Evolutionary conservation across 1,140 invertebrate species (phyloP), one percentile per base, ranked within the genome.

Genomic region (Drosophila auraria): DNA sequence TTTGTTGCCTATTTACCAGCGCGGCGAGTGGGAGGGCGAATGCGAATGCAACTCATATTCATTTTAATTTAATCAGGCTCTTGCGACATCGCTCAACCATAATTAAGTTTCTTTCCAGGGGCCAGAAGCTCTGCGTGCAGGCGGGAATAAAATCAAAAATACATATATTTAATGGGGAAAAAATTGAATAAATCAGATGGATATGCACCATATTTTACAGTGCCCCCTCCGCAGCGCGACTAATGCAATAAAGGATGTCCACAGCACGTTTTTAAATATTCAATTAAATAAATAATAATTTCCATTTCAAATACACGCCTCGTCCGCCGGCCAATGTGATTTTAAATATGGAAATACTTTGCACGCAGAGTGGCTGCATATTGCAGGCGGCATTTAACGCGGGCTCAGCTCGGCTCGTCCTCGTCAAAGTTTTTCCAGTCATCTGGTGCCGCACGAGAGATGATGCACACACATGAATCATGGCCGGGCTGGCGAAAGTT

Each of bases 251-350:
- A 78, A 45, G 38, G 56, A 40, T 30, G 44, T 23, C 20, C 36
- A 20, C 65, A 51, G 50, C 65, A 89, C 83, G 83, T 87, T 87
- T 87, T 87, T 69, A 50, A 80, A 89, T 78, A 77, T 83, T 87
- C 73, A 87, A 87, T 87, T 89, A 83, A 83, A 87, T 87, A 73
- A 87, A 87, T 83, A 87, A 87, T 83, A 66, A 87, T 87, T 83
- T 58, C n/a, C 68, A 80, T 80, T 57, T 77, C 14, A 57, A 57
- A 57, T 23, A 11, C 54, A 14, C 36, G 54, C 20, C 23, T 30
- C 42, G 36, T 79, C 44, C n/a, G 69, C 36, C n/a, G n/a, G 23
- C 71, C 57, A 76, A 65, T 33, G 65, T 60, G 47, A 72, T 71
- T 71, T 68, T 58, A 78, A 81, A 64, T 57, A 71, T 74, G 73